phyloP scores from a whole-genome alignment of 2,797 vertebrate genomes.

The Mustela erminea region DNA sequence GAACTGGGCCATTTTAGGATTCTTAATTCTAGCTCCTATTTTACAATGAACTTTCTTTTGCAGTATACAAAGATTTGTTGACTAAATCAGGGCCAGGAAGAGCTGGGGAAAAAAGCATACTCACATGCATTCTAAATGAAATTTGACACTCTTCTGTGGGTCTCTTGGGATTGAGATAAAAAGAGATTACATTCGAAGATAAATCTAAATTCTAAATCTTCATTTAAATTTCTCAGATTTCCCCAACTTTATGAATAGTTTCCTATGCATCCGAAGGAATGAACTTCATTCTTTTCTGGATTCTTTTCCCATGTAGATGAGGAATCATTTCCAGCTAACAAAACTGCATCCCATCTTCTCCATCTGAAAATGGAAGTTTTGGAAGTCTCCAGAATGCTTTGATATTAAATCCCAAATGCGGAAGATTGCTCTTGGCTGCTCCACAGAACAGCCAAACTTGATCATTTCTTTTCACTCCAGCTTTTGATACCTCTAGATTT shows the following conservation, averaged over 20 bases:
- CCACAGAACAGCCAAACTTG: neutral
- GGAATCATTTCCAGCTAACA: neutral
- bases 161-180: neutral
- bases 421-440: neutral
- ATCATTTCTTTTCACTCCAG: neutral
- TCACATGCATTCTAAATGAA: neutral
- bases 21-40: neutral
- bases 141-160: neutral
- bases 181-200: neutral
- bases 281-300: neutral
- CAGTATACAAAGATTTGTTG: neutral
- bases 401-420: neutral
- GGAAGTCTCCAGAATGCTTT: neutral
- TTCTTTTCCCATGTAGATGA: neutral
- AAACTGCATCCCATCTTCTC: neutral
- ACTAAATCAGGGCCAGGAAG: neutral
- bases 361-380: neutral
- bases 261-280: neutral
- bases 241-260: neutral
- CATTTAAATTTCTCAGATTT: neutral
- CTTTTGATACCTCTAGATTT: neutral
- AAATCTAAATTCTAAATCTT: neutral
- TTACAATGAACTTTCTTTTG: conserved; percentile 44
- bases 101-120: neutral
- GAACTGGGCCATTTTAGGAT: neutral